Conservation (phyloP, 2,888 invertebrate species). For the Drosophila macrothrix region DNA sequence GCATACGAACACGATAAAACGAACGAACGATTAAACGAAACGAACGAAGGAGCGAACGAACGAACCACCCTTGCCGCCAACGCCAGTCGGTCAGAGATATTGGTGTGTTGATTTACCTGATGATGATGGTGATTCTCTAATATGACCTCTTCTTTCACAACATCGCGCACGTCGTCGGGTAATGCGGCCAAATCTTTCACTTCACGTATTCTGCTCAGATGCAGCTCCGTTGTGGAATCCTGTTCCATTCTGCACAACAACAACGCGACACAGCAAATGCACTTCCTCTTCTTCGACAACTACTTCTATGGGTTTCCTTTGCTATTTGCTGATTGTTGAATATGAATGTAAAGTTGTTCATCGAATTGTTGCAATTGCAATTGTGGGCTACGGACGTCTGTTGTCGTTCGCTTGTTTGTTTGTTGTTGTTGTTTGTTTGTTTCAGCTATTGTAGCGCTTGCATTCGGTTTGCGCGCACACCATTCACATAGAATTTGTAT, state of each 20-base stretch:
- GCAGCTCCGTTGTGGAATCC: conserved; percentile 82
- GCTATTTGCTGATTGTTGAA: conserved; percentile 42
- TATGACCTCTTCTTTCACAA: conserved; percentile 83
- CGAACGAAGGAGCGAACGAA: conserved; percentile 34
- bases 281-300: conserved; percentile 57
- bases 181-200: conserved; percentile 80
- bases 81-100: conserved; percentile 44
- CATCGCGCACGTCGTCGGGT: conserved; percentile 81
- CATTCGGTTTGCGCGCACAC: conserved; percentile 62
- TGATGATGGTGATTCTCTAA: conserved; percentile 79
- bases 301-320: conserved; percentile 44
- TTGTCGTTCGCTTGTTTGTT: conserved; percentile 39
- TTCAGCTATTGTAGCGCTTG: conserved; percentile 55
- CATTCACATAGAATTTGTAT: conserved; percentile 52
- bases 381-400: conserved; percentile 61
- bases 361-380: conserved; percentile 74
- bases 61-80: conserved; percentile 61
- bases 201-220: conserved; percentile 83
- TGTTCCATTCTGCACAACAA: conserved; percentile 81
- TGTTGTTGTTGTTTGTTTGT: conserved; percentile 42
- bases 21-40: conserved; percentile 30
- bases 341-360: conserved; percentile 59
- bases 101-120: conserved; percentile 67
- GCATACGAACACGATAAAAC: conserved; percentile 26
- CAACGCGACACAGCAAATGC: conserved; percentile 47